Evolutionary conservation across 2,113 vertebrate genomes (phyloP).

Genomic region (Tragelaphus imberbis): DNA sequence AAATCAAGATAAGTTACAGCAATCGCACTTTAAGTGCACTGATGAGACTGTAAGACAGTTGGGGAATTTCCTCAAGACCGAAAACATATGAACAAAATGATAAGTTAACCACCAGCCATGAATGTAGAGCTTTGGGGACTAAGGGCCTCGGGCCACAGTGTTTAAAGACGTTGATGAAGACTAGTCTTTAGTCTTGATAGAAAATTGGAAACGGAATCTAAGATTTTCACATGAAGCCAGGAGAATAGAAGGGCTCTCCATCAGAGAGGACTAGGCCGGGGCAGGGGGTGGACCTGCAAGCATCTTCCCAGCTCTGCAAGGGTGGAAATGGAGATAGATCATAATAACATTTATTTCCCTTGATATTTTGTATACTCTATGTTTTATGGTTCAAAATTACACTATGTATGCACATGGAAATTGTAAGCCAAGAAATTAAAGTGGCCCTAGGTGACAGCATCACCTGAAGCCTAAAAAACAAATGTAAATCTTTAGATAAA

Average conservation of each 20-base stretch:
- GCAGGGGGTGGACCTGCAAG: neutral
- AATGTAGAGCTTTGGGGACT: neutral
- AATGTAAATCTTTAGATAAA: slow-evolving; percentile 1
- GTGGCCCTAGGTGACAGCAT: neutral
- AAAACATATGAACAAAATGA: neutral
- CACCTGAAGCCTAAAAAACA: neutral
- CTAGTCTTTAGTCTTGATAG: neutral
- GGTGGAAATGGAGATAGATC: neutral
- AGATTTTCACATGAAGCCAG: neutral
- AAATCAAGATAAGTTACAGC: neutral
- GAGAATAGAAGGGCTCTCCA: neutral
- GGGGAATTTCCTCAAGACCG: neutral
- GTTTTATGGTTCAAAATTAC: neutral
- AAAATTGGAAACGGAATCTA: neutral
- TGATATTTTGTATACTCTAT: neutral
- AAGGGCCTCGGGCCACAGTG: neutral
- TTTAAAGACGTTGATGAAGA: neutral
- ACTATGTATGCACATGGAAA: neutral
- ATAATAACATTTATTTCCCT: neutral
- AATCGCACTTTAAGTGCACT: neutral
- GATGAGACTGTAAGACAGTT: neutral
- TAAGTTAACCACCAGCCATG: neutral
- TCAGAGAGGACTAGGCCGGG: neutral
- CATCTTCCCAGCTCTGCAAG: neutral
- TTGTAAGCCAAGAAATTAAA: neutral